phyloP scores from a whole-genome alignment of 2,797 vertebrate species.

The Hyperoplus immaculatus region DNA sequence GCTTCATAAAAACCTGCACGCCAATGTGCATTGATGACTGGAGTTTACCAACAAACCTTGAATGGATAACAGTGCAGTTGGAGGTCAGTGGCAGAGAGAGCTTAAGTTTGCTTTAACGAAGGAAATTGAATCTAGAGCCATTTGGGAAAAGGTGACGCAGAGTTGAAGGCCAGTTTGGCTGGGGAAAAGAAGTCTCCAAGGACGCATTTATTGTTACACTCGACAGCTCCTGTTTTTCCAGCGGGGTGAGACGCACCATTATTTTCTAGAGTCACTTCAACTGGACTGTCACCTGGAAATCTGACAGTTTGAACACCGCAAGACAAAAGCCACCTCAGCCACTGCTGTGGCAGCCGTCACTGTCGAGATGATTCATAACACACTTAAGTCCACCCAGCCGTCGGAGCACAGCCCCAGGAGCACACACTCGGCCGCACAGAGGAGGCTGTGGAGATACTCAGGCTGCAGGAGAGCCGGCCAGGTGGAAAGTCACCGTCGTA shows the following conservation, averaged over 20 bases:
- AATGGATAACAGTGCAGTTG: constrained; percentile 45
- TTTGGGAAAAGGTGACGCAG: constrained; percentile 32
- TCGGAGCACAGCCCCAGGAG: constrained; percentile 66
- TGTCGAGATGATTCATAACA: constrained; percentile 81
- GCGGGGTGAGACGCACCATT: constrained; percentile 15
- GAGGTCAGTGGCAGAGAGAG: constrained; percentile 44
- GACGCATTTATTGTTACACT: constrained; percentile 24
- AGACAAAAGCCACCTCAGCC: not conserved
- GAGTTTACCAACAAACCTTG: constrained; percentile 31
- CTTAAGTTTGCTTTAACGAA: constrained; percentile 22
- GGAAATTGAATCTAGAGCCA: constrained; percentile 27
- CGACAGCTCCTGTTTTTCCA: constrained; percentile 28
- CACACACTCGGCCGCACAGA: constrained; percentile 69
- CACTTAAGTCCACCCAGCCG: constrained; percentile 74
- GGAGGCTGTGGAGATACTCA: constrained; percentile 80
- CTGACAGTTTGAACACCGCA: constrained; percentile 6
- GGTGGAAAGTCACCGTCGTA: constrained; percentile 74
- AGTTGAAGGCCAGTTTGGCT: constrained; percentile 21
- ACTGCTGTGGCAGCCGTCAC: constrained; percentile 21
- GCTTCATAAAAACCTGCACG: constrained; percentile 12
- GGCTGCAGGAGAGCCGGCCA: constrained; percentile 66
- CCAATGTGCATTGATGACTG: constrained; percentile 31
- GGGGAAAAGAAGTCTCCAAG: constrained; percentile 30
- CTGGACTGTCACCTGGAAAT: constrained; percentile 34
- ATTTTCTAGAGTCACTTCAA: constrained; percentile 5